A percentile compares a stretch with the other conserved stretches of the same genome.
Evolutionary conservation across 2,113 vertebrate species (phyloP).

Genomic region (Microtus montanus): DNA sequence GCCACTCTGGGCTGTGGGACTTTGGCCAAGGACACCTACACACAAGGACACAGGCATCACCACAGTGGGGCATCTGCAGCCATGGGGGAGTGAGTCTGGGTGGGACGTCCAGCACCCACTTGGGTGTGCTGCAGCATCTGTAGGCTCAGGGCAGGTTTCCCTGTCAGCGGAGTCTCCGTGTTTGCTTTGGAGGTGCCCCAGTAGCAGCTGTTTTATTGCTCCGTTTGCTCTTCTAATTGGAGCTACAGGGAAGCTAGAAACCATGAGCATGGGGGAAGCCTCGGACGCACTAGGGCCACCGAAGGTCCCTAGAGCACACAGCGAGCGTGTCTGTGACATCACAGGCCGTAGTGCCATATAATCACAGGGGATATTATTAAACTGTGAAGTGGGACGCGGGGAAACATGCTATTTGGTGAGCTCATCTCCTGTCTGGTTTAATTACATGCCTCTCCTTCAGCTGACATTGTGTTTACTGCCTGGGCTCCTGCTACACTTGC

Average conservation of each 20-base stretch:
- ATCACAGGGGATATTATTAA: slow-evolving; percentile 58
- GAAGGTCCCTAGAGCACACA: background rate
- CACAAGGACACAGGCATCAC: too few relatives aligned
- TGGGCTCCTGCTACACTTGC: background rate
- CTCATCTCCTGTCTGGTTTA: slow-evolving; percentile 35
- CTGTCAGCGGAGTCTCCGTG: accelerated
- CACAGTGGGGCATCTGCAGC: background rate
- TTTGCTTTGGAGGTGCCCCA: accelerated
- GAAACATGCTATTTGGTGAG: slow-evolving; percentile 60
- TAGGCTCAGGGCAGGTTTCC: accelerated
- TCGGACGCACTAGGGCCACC: background rate
- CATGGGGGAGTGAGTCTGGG: background rate
- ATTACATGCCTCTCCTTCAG: background rate
- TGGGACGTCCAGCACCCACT: background rate
- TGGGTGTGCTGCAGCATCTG: accelerated
- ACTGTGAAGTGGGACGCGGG: slow-evolving; percentile 35
- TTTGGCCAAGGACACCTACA: background rate
- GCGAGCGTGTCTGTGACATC: background rate
- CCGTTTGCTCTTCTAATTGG: slow-evolving; percentile 7
- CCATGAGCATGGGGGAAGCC: background rate
- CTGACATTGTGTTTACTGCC: background rate
- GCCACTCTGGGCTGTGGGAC: accelerated
- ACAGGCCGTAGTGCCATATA: background rate
- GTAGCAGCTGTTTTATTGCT: background rate
- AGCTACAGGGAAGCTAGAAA: slow-evolving; percentile 15